phyloP scores from a whole-genome alignment of 2,888 invertebrate species.

The Eupithecia subumbrata region DNA sequence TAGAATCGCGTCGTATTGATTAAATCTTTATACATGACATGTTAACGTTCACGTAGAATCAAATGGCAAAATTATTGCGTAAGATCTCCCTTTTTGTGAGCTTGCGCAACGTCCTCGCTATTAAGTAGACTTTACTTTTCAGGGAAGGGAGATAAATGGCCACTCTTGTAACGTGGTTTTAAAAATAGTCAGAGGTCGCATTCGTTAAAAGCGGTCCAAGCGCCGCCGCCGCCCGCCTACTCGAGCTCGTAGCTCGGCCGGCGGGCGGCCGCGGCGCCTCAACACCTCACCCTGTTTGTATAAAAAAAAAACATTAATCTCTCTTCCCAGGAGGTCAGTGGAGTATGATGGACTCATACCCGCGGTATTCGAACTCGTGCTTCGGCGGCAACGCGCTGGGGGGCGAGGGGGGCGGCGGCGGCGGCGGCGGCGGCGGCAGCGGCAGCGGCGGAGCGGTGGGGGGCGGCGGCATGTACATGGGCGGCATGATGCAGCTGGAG shows the following conservation, averaged over 20 bases:
- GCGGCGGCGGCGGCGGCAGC: conserved; percentile 60
- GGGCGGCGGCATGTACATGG: conserved; percentile 75
- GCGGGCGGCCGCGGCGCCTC: neutral
- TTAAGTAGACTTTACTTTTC: conserved; percentile 59
- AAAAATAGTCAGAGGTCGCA: conserved; percentile 15
- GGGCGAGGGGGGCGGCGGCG: conserved; percentile 47
- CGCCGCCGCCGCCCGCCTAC: conserved; percentile 9
- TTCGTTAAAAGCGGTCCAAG: conserved; percentile 14
- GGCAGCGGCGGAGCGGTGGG: conserved; percentile 75
- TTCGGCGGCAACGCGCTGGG: conserved; percentile 82
- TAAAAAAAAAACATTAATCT: conserved; percentile 78
- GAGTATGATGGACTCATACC: conserved; percentile 92
- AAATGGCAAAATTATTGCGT: conserved; percentile 5
- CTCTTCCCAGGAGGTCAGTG: conserved; percentile 92
- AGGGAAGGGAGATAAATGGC: conserved; percentile 84
- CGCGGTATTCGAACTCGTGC: conserved; percentile 88
- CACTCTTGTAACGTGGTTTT: conserved; percentile 37
- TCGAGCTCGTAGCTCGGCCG: neutral
- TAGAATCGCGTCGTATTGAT: neutral
- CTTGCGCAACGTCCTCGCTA: conserved; percentile 15
- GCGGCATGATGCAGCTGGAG: conserved; percentile 74
- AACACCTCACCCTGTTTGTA: conserved; percentile 8
- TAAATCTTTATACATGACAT: neutral
- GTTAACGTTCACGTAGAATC: neutral
- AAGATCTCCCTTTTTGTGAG: conserved; percentile 33